phyloP scores from a whole-genome alignment of 2,888 invertebrate genomes.

The Athalia cordata region DNA sequence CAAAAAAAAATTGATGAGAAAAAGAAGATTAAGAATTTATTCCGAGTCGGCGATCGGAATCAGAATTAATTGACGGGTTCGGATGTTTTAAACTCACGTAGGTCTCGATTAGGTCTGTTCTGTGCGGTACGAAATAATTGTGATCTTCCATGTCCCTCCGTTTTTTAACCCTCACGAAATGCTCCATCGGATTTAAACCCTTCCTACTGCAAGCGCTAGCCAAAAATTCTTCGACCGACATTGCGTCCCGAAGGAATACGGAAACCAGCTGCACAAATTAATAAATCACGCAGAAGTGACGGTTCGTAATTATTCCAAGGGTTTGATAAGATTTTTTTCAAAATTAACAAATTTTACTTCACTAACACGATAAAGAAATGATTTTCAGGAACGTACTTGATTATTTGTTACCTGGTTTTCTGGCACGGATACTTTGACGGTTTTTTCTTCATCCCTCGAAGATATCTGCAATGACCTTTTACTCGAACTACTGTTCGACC shows the following conservation, averaged over 20 bases:
- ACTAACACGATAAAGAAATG: not conserved
- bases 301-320: not conserved
- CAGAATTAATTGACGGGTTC: too few relatives aligned
- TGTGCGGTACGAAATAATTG: constrained; percentile 96
- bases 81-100: constrained; percentile 84
- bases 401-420: constrained; percentile 82
- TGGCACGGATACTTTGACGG: constrained; percentile 92
- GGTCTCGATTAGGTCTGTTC: constrained; percentile 95
- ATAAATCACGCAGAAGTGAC: constrained; percentile 5
- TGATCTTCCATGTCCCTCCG: constrained; percentile 96
- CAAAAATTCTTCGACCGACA: constrained; percentile 97
- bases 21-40: too few relatives aligned
- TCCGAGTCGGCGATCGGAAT: too few relatives aligned
- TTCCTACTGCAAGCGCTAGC: constrained; percentile 94
- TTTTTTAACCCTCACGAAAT: constrained; percentile 96
- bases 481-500: constrained; percentile 92
- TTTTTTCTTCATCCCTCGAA: constrained; percentile 91
- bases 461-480: constrained; percentile 91
- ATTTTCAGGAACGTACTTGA: constrained; percentile 22
- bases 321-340: too few relatives aligned
- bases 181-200: constrained; percentile 94
- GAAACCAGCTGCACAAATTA: constrained; percentile 78
- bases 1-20: not conserved
- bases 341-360: too few relatives aligned
- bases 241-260: constrained; percentile 91